phyloP scores from a whole-genome alignment of 2,888 invertebrate species.

The Buathra laborator region DNA sequence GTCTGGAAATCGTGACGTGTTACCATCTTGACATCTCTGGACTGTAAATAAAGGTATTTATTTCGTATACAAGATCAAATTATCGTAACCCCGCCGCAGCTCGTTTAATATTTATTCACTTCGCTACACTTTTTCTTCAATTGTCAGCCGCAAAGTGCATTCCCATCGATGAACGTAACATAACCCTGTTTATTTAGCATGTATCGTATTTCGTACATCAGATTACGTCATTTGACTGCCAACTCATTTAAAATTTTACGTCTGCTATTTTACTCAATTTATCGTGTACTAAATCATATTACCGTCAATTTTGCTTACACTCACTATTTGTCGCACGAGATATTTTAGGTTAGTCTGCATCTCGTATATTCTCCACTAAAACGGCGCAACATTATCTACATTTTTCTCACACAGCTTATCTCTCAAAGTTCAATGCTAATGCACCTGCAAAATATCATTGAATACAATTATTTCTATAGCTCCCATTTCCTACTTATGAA shows the following conservation, averaged over 20 bases:
- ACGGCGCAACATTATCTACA: not conserved
- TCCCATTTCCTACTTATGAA: not conserved
- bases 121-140: not conserved
- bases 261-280: slow-evolving; percentile 11
- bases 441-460: not conserved
- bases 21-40: slow-evolving; percentile 80
- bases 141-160: not conserved
- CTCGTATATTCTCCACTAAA: not conserved
- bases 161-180: slow-evolving; percentile 18
- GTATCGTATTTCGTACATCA: slow-evolving; percentile 27
- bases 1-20: slow-evolving; percentile 80
- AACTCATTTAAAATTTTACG: slow-evolving; percentile 16
- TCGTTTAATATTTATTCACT: not conserved
- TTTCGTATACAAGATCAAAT: not conserved
- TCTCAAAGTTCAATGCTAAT: not conserved
- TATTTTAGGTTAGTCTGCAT: slow-evolving; percentile 49
- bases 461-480: not conserved
- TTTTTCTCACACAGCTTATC: not conserved
- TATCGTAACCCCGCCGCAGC: not conserved
- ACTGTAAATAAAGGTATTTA: slow-evolving; percentile 78
- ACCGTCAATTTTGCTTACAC: not conserved
- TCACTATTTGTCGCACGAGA: not conserved
- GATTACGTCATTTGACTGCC: slow-evolving; percentile 61
- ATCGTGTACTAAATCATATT: not conserved
- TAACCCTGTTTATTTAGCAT: slow-evolving; percentile 60